These are phyloP conservation scores for Pangasianodon hypophthalmus DNA, from an alignment of 2,113 vertebrate genomes.

Conservation along the genomic window DNA sequence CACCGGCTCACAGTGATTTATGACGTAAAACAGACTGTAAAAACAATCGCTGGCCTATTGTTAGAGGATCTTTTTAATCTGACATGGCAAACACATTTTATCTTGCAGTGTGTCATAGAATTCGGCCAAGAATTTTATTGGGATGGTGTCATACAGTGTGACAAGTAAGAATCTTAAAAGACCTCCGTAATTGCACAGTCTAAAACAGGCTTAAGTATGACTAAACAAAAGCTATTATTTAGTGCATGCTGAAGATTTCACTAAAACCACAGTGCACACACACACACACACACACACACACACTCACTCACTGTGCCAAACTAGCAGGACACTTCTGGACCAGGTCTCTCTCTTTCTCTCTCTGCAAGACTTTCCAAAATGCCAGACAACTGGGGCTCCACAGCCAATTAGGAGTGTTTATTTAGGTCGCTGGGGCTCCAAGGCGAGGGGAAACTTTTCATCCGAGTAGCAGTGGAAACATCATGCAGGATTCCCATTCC, in stretches of 20 bases:
- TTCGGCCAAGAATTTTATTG: neutral
- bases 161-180: neutral
- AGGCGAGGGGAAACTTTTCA: conserved; percentile 78
- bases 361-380: conserved; percentile 64
- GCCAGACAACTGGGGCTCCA: conserved; percentile 90
- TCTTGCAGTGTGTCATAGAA: neutral
- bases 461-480: conserved; percentile 67
- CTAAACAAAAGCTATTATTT: conserved; percentile 18
- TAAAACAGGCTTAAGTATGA: neutral
- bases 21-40: neutral
- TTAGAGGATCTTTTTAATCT: neutral
- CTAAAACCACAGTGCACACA: neutral
- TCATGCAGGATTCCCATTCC: conserved; percentile 63
- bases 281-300: neutral
- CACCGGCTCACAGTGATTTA: neutral
- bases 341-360: neutral
- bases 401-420: conserved; percentile 91
- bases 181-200: neutral
- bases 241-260: conserved; percentile 15
- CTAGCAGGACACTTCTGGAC: neutral
- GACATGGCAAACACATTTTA: neutral
- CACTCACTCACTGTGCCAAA: neutral
- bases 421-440: conserved; percentile 77
- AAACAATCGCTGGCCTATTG: neutral
- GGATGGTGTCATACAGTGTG: neutral